Evolutionary conservation across 2,113 vertebrate species (phyloP).

Genomic region (Istiophorus platypterus): DNA sequence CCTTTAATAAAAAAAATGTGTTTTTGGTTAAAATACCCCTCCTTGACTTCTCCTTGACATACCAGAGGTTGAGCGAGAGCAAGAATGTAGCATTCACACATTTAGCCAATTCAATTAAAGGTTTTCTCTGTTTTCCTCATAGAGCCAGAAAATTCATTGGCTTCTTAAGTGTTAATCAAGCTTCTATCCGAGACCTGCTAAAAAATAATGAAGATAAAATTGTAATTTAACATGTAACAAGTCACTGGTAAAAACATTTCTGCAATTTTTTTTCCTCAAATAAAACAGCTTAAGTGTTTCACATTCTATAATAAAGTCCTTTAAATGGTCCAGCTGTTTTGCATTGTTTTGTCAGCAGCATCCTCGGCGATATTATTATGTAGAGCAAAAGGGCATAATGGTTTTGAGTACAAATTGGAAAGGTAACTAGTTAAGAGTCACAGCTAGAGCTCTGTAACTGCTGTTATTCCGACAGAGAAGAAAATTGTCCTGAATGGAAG

Average conservation of each 20-base stretch:
- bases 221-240: constrained; percentile 4
- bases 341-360: constrained; percentile 38
- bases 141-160: constrained; percentile 33
- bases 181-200: constrained; percentile 27
- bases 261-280: neutral
- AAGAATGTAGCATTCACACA: constrained; percentile 16
- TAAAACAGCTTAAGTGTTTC: constrained; percentile 29
- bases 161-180: constrained; percentile 56
- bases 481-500: constrained; percentile 47
- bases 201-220: constrained; percentile 12
- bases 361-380: constrained; percentile 29
- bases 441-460: constrained; percentile 28
- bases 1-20: neutral
- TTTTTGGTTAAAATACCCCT: neutral
- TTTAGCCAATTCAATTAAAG: constrained; percentile 41
- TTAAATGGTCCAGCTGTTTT: constrained; percentile 35
- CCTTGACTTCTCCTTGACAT: constrained; percentile 14
- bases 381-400: constrained; percentile 23
- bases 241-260: constrained; percentile 3
- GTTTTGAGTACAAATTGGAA: constrained; percentile 48
- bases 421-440: constrained; percentile 57
- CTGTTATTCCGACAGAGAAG: constrained; percentile 46
- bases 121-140: constrained; percentile 23
- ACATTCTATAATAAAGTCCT: neutral
- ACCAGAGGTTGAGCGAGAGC: constrained; percentile 17